Evolutionary conservation across 2,888 invertebrate genomes (phyloP).

Genomic region (Neuroscelio doddi): DNA sequence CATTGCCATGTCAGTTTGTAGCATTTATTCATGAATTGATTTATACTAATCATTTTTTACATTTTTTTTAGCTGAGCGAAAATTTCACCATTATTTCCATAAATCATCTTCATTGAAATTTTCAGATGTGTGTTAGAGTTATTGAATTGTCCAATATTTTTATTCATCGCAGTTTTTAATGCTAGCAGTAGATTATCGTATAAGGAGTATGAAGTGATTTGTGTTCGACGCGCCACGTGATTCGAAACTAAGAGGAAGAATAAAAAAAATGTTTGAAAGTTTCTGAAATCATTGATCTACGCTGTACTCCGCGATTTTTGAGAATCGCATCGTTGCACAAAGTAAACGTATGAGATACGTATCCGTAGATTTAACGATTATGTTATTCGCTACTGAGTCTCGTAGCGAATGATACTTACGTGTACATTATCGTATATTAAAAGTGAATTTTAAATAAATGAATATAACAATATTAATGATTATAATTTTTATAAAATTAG

Average conservation of each 20-base stretch:
- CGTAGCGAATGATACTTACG: neutral
- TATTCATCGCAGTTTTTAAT: constrained; percentile 2
- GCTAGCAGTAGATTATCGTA: constrained; percentile 2
- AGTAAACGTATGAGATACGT: neutral
- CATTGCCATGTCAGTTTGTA: too few relatives aligned
- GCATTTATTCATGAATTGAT: too few relatives aligned
- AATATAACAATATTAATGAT: constrained; percentile 1
- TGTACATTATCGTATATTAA: constrained; percentile 2
- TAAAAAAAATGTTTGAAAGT: neutral
- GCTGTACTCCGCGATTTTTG: neutral
- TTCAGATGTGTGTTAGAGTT: neutral
- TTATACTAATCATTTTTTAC: too few relatives aligned
- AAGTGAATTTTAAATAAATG: constrained; percentile 6
- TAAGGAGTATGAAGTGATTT: neutral
- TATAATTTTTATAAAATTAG: too few relatives aligned
- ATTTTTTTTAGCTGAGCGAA: too few relatives aligned
- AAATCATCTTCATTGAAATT: too few relatives aligned
- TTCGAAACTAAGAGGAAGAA: too few relatives aligned
- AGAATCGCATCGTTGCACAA: neutral
- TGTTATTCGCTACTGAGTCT: neutral
- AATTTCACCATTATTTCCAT: too few relatives aligned
- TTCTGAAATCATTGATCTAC: neutral
- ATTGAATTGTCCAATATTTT: neutral
- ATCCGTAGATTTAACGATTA: constrained; percentile 4
- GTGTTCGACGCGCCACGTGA: neutral